Evolutionary conservation across 2,113 vertebrate species (phyloP), one percentile per base, ranked within the genome.

Genomic region (Charina bottae): DNA sequence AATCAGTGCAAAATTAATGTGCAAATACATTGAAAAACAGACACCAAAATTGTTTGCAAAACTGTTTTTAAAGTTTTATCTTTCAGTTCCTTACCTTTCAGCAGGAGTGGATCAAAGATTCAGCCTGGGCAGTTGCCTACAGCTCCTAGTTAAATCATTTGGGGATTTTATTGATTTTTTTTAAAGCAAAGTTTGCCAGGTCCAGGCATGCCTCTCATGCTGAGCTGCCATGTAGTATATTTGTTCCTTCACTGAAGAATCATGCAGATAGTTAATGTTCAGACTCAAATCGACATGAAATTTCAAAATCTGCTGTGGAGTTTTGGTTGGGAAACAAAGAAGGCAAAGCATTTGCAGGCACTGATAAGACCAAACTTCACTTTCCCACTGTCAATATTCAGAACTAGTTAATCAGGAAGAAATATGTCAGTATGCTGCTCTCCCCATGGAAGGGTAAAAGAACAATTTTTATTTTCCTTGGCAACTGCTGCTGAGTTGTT

Each of bases 341-440:
- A 87, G 46, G 83, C 4, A 78, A 91, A 58, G 15, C 24, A 19
- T 46, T 87, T 58, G 53, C 46, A 46, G 85, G 19, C 60, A 54
- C 55, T 72, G 62, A 78, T 87, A 58, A 83, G 4, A 37, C 87
- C 17, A 37, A 87, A 88, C 55, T 46, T 10, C 49, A 46, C 11
- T 53, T 87, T 15, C 9, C 56, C 21, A 68, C 9, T 91, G n/a
- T n/a, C 23, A 90, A 42, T 33, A 24, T 53, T 56, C 37, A 54
- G 83, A 84, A 54, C 54, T 83, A 72, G 54, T 90, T 60, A 92
- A 95, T 86, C n/a, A 24, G 49, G 26, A 59, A 87, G 89, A 87
- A 91, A 89, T 62, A 88, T 21, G 42, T n/a, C 53, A 1, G 2
- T 55, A 49, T 10, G 6, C 28, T 46, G 13, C 68, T 90, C 87